Base-by-base conservation (phyloP, 2,113 vertebrate genomes). In the Gorsachius goisagi region DNA sequence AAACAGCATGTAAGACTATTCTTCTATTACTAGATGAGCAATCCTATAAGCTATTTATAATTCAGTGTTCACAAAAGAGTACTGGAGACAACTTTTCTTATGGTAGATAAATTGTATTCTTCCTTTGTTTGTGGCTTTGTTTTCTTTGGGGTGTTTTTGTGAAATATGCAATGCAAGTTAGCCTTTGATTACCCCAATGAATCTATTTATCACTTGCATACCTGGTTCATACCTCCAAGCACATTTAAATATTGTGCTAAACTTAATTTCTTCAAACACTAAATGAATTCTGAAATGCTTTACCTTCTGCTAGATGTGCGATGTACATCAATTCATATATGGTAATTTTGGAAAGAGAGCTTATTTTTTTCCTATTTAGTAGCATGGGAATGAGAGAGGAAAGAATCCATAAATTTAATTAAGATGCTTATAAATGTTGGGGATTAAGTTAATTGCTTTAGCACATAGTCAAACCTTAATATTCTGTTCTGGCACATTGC, bases 371-470 rank as follows among this genome's bases (percentile, higher is more conserved):
- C 32, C 32, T 59, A 8, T 85, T 79, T 67, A 74, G 45, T 80
- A 59, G 50, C 82, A 74, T 39, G 33, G 59, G 45, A 93, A 60
- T 69, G 78, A 88, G 83, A 82, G 39, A 73, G 63, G 63, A 83
- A 85, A 1, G 41, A 90, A 53, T 88, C 72, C 63, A 77, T 93
- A 86, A 85, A 88, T 83, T 92, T 95, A 93, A 96, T 96, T 94
- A 85, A 96, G 80, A 88, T 83, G 82, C 78, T 93, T 94, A 76
- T 73, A 93, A 95, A 85, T 84, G 52, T 39, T 80, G 56, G 14
- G 71, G 81, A 96, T 93, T 97, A 96, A 93, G 59, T 95, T 96
- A 93, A 96, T 95, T 96, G 73, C 93, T 93, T 91, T 77, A 93
- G 88, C 2, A 4, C 11, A 2, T 74, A 96, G 89, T 88, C 68